Evolutionary conservation across 2,888 invertebrate genomes (phyloP).

Genomic region (Macropis europaea): DNA sequence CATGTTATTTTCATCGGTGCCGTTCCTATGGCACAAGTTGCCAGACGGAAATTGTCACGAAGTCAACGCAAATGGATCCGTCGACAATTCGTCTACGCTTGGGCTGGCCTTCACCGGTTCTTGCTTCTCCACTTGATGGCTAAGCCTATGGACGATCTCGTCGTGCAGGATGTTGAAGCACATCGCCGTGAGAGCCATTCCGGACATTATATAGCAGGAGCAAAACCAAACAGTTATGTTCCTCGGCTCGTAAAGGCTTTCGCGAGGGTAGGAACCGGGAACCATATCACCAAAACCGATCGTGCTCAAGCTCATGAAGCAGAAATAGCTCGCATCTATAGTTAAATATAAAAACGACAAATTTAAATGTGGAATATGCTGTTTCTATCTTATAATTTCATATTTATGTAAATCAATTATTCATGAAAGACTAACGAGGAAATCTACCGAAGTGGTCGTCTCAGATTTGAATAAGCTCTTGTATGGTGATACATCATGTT

Average conservation of each 20-base stretch:
- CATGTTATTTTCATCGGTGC: conserved; percentile 74
- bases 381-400: neutral
- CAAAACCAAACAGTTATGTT: conserved; percentile 92
- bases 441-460: too few species aligned
- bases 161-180: conserved; percentile 94
- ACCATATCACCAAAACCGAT: conserved; percentile 94
- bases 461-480: too few species aligned
- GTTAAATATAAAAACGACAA: conserved; percentile 1
- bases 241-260: conserved; percentile 82
- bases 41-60: conserved; percentile 87
- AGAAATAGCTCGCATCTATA: conserved; percentile 87
- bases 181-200: conserved; percentile 94
- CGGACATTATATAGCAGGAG: conserved; percentile 92
- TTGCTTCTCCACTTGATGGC: conserved; percentile 83
- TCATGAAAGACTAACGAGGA: too few species aligned
- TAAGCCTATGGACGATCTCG: conserved; percentile 91
- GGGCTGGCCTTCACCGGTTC: conserved; percentile 84
- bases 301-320: conserved; percentile 96
- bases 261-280: conserved; percentile 85
- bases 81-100: conserved; percentile 84
- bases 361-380: neutral
- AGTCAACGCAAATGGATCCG: conserved; percentile 85
- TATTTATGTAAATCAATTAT: too few species aligned
- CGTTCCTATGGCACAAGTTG: conserved; percentile 75
- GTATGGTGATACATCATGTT: too few species aligned